phyloP scores from a whole-genome alignment of 2,113 vertebrate species.

The Grantiella picta region DNA sequence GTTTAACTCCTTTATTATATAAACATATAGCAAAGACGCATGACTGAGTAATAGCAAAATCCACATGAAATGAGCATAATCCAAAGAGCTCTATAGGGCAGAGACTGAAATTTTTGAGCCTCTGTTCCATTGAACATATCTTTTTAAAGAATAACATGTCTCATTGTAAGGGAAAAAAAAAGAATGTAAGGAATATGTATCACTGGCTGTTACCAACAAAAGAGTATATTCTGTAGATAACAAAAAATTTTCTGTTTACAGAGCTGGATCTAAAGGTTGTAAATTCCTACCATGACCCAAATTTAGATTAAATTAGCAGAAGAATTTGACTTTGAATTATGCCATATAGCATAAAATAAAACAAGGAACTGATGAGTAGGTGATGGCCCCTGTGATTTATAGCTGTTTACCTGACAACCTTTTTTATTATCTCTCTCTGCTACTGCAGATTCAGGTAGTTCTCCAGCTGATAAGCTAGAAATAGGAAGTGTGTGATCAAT shows the following conservation, averaged over 20 bases:
- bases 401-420: neutral
- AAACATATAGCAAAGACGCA: neutral
- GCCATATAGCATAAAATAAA: neutral
- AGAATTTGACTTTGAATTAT: neutral
- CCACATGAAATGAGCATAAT: neutral
- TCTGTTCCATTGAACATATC: neutral
- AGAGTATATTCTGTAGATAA: neutral
- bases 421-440: neutral
- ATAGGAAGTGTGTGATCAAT: neutral
- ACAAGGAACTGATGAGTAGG: neutral
- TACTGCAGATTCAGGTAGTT: neutral
- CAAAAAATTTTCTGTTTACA: neutral
- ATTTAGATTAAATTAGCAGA: neutral
- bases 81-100: neutral
- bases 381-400: neutral
- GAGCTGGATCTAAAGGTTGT: neutral
- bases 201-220: neutral
- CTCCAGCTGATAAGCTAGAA: neutral
- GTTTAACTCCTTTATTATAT: neutral
- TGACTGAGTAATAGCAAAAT: neutral
- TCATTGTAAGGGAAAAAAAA: neutral
- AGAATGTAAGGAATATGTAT: neutral
- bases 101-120: neutral
- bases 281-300: neutral
- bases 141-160: neutral